Base-by-base conservation (phyloP, 2,888 invertebrate species). In the Ischnus inquisitorius region DNA sequence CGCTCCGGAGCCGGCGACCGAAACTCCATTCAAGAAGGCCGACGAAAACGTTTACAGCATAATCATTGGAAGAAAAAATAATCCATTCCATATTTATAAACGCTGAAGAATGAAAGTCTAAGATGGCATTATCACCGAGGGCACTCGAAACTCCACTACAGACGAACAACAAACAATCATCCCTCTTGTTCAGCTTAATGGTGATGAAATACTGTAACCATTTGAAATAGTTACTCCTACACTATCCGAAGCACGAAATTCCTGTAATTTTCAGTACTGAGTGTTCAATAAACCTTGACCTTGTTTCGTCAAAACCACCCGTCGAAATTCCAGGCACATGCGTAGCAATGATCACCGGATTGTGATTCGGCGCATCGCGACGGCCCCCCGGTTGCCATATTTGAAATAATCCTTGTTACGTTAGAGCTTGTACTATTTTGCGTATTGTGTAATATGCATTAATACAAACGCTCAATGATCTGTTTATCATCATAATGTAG, bases 21-120 rank as follows among this genome's bases (percentile, higher is more conserved):
- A 62, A 77, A 80, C 80, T 68, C 78, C 80, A 84, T 84, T 84
- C 80, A 84, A 62, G 74, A 84, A 80, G 77, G 74, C 80, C 77
- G 72, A 84, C 39, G 64, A 84, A 84, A 80, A 68, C 39, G 28
- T 39, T 19, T 51, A 19, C 39, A 60, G 48, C 34, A 46, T 43
- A 16, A 3, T 46, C 3, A 6, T 28, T 28, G 4, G 19, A 68
- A 22, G 43, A 69, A 34, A 57, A 64, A 46, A 68, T 62, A 51
- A 62, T 48, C 46, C 16, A 10, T 28, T 10, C 19, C 14, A 28
- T 12, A 2, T 16, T 25, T 65, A 19, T 76, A 57, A 19, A 22
- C 3, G 41, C n/a, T 12, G 5, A 19, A 10, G 16, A 48, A 60
- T 22, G 12, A 14, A 4, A 19, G 28, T 54, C 28, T 6, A 28